phyloP scores from a whole-genome alignment of 2,113 vertebrate genomes.

The Oostethus manadensis region DNA sequence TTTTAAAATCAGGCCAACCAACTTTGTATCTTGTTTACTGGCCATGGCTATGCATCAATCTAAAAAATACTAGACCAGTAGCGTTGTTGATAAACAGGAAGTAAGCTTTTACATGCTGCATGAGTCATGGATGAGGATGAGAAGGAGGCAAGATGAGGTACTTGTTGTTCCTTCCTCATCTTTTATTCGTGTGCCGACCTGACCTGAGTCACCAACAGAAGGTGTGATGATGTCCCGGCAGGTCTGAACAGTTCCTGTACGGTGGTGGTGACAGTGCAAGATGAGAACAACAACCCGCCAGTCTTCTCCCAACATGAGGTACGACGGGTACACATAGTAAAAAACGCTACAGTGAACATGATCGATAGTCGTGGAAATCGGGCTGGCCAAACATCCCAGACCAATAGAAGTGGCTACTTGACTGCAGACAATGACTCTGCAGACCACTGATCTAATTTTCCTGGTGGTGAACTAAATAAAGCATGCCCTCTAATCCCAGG shows the following conservation, averaged over 20 bases:
- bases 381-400: conserved; percentile 20
- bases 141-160: conserved; percentile 34
- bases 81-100: conserved; percentile 7
- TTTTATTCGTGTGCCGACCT: conserved; percentile 30
- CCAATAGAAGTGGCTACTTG: conserved; percentile 22
- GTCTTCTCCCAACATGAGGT: conserved; percentile 72
- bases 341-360: background rate
- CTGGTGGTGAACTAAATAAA: conserved; percentile 42
- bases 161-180: conserved; percentile 37
- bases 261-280: conserved; percentile 58
- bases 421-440: conserved; percentile 30
- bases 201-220: conserved; percentile 52
- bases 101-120: conserved; percentile 3
- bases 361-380: conserved; percentile 19
- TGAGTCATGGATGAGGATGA: conserved; percentile 47
- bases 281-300: conserved; percentile 72
- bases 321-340: background rate
- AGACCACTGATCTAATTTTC: conserved; percentile 60
- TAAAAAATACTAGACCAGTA: conserved; percentile 3
- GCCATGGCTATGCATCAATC: background rate
- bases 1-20: too few relatives aligned
- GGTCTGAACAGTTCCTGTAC: conserved; percentile 70
- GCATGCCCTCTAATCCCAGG: conserved; percentile 49
- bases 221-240: conserved; percentile 49
- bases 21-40: background rate